Evolutionary conservation across 30 jellyfish, hydroid and myxozoan genomes (phyloP).

Genomic region (Morbakka virulenta): DNA sequence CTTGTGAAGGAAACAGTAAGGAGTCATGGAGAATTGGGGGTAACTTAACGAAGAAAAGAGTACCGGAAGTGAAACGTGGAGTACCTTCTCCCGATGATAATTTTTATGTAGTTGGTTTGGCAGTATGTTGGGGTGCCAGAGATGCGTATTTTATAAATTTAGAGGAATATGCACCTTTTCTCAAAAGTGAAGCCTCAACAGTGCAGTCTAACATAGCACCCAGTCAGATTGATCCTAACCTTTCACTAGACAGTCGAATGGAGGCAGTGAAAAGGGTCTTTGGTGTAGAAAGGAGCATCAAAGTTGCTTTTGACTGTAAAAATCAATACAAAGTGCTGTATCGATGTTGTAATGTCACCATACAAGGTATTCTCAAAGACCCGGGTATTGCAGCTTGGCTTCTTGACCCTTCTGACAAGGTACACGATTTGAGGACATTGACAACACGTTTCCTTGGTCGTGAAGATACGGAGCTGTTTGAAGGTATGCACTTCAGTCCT

Average conservation of each 20-base stretch:
- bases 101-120: conserved; percentile 67
- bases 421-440: too few relatives aligned
- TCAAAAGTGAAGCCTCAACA: neutral
- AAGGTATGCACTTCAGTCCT: too few relatives aligned
- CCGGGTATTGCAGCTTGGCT: conserved; percentile 98
- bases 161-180: neutral
- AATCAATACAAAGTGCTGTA: conserved; percentile 60
- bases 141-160: conserved; percentile 65
- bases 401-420: conserved; percentile 69
- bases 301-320: conserved; percentile 60
- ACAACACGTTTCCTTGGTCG: too few relatives aligned
- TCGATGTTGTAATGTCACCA: conserved; percentile 19
- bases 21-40: neutral
- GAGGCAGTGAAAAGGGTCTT: neutral
- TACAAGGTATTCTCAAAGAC: conserved; percentile 50
- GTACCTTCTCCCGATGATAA: neutral
- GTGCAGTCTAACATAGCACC: too few relatives aligned
- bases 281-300: neutral
- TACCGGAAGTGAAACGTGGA: too few relatives aligned
- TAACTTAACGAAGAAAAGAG: too few relatives aligned
- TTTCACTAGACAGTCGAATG: too few relatives aligned
- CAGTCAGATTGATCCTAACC: too few relatives aligned
- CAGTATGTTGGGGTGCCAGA: conserved; percentile 81
- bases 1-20: conserved; percentile 34
- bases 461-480: too few relatives aligned